These are phyloP conservation scores for Oreonectes daqikongensis DNA, from an alignment of 2,797 vertebrate species.

Conservation along the genomic window DNA sequence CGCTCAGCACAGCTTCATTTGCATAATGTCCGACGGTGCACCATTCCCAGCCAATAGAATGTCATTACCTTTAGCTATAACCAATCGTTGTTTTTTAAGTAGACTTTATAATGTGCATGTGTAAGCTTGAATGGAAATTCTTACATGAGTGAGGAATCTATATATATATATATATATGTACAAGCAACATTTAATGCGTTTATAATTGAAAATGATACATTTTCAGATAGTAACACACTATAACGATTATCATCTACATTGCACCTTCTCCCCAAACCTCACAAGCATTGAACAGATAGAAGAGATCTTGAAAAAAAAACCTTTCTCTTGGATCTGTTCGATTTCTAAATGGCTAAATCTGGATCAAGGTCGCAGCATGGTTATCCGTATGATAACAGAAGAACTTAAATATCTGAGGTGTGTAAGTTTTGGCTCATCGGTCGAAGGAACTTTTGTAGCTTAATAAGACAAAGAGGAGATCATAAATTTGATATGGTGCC, in stretches of 20 bases:
- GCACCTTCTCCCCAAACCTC: conserved; percentile 73
- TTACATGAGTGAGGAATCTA: conserved; percentile 48
- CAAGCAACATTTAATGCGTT: conserved; percentile 45
- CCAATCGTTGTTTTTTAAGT: conserved; percentile 38
- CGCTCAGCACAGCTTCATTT: conserved; percentile 56
- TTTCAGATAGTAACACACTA: conserved; percentile 48
- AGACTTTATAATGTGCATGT: conserved; percentile 33
- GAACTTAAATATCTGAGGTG: conserved; percentile 21
- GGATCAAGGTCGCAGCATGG: conserved; percentile 37
- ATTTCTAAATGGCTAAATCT: conserved; percentile 37
- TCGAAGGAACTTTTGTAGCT: conserved; percentile 18
- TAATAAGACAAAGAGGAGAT: conserved; percentile 3
- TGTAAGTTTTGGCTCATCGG: conserved; percentile 3
- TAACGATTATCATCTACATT: conserved; percentile 79
- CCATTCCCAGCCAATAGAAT: conserved; percentile 50
- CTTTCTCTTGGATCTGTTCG: conserved; percentile 33
- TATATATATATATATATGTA: conserved; percentile 52
- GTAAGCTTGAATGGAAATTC: conserved; percentile 20
- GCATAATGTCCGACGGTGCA: conserved; percentile 57
- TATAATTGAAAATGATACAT: conserved; percentile 44
- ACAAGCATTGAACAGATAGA: conserved; percentile 58
- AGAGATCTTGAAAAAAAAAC: conserved; percentile 28
- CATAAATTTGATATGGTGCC: conserved; percentile 4
- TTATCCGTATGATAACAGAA: conserved; percentile 33
- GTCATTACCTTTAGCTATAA: conserved; percentile 30